Evolutionary conservation across 2,888 invertebrate genomes (phyloP).

Genomic region (Platynereis dumerilii): DNA sequence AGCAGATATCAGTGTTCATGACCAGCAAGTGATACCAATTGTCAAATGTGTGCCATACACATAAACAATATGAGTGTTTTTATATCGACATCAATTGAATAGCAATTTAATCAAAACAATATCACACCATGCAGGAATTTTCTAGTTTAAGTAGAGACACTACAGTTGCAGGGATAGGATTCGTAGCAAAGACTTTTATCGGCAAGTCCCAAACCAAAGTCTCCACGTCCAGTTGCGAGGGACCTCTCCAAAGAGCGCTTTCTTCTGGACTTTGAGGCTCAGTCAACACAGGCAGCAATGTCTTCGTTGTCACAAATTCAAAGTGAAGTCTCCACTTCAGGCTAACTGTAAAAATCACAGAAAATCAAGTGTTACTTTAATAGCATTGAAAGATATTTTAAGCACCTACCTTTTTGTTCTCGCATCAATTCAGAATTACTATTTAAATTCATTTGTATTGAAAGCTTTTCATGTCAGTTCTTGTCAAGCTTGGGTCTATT

Average conservation of each 20-base stretch:
- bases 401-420: neutral
- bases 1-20: too few species aligned
- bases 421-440: neutral
- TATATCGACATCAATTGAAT: too few species aligned
- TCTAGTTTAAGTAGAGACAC: constrained; percentile 34
- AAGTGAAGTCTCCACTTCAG: constrained; percentile 95
- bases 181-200: constrained; percentile 89
- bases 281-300: constrained; percentile 47
- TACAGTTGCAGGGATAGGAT: constrained; percentile 68
- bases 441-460: too few species aligned
- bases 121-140: constrained; percentile 12
- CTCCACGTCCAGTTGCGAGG: constrained; percentile 86
- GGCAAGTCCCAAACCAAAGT: constrained; percentile 99
- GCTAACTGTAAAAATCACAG: constrained; percentile 71
- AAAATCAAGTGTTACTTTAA: neutral
- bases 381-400: neutral
- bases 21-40: too few species aligned
- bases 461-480: too few species aligned
- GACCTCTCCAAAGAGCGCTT: constrained; percentile 78
- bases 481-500: too few species aligned
- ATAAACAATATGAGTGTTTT: too few species aligned
- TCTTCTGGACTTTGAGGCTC: constrained; percentile 69
- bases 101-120: too few species aligned
- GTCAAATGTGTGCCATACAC: too few species aligned
- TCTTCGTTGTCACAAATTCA: constrained; percentile 77